Evolutionary conservation across 2,113 vertebrate species (phyloP).

Genomic region (Laterallus jamaicensis): DNA sequence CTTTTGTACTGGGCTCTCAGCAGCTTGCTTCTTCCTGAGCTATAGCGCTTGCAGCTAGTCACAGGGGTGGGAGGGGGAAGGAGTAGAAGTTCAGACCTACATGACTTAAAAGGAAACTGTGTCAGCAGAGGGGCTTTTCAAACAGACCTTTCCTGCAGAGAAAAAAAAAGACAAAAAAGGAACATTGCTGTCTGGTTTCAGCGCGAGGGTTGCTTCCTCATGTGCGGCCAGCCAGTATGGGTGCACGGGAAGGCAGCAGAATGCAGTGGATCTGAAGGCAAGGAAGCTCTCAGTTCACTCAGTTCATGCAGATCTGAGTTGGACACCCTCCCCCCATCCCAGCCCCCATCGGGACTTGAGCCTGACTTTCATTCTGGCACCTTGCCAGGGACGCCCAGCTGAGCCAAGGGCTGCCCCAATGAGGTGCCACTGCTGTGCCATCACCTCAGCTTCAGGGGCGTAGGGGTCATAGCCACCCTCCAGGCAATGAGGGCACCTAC

Average conservation of each 20-base stretch:
- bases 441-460: not conserved
- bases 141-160: not conserved
- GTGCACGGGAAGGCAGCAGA: accelerated
- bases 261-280: not conserved
- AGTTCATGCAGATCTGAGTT: not conserved
- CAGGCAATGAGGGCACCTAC: not conserved
- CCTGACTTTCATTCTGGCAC: not conserved
- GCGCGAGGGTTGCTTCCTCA: not conserved
- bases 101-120: not conserved
- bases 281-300: not conserved
- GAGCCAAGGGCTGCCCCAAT: not conserved
- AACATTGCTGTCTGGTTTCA: not conserved
- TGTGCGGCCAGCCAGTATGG: not conserved
- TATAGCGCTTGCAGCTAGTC: not conserved
- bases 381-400: accelerated
- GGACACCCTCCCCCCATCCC: not conserved
- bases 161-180: not conserved
- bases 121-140: not conserved
- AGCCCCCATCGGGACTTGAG: not conserved
- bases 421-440: not conserved
- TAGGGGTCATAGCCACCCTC: not conserved
- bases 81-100: not conserved
- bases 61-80: not conserved
- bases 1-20: not conserved
- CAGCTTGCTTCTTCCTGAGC: not conserved